Conservation (phyloP, 2,888 invertebrate species). For the Ophraella communa region DNA sequence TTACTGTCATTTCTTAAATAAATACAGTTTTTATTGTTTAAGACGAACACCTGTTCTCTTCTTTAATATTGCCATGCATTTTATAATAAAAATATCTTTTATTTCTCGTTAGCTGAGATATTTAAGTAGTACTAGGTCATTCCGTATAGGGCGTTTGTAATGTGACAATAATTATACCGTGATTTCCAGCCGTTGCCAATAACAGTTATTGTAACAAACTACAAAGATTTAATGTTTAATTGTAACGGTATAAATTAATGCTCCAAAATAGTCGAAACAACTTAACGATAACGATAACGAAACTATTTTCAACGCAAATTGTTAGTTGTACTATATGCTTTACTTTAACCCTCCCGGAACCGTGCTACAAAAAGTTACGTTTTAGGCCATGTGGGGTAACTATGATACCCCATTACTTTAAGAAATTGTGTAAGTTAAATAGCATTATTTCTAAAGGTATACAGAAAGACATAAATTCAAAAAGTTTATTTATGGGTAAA, state of each 20-base stretch:
- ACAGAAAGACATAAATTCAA: no score
- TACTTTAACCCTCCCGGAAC: no score
- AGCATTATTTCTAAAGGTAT: no score
- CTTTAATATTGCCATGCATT: slow-evolving; percentile 33
- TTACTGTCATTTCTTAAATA: slow-evolving; percentile 40
- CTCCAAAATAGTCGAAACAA: background rate
- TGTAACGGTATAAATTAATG: background rate
- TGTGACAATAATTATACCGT: background rate
- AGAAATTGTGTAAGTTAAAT: no score
- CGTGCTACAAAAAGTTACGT: no score
- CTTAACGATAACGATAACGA: no score
- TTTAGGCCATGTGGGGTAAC: no score
- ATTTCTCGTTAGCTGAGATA: slow-evolving; percentile 23
- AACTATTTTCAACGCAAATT: no score
- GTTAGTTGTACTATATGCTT: no score
- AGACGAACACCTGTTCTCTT: slow-evolving; percentile 41
- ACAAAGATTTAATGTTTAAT: background rate
- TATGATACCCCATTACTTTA: no score
- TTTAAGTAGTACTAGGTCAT: slow-evolving; percentile 25
- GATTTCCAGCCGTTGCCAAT: slow-evolving; percentile 1
- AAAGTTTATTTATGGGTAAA: no score
- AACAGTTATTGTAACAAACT: background rate
- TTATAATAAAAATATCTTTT: slow-evolving; percentile 39
- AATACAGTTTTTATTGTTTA: slow-evolving; percentile 41
- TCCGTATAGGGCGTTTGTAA: slow-evolving; percentile 17